Evolutionary conservation across 2,113 vertebrate species (phyloP).

Genomic region (Tyrannus savana): DNA sequence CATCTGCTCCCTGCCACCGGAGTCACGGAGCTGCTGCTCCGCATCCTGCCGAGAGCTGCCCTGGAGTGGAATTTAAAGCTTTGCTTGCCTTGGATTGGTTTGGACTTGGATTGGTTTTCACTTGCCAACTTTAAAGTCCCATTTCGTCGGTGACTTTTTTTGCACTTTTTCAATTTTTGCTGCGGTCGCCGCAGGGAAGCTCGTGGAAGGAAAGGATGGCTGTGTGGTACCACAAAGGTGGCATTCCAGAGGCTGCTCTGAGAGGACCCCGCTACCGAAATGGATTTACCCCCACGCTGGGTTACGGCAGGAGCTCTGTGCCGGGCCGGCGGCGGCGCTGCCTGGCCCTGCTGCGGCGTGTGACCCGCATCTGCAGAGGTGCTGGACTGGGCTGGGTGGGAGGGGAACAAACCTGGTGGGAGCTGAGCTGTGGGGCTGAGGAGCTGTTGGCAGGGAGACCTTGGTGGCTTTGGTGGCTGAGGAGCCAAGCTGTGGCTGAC

Average conservation of each 20-base stretch:
- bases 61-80: neutral
- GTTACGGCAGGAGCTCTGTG: neutral
- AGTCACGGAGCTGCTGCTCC: neutral
- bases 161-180: neutral
- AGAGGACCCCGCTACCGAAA: neutral
- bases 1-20: fast-evolving
- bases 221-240: neutral
- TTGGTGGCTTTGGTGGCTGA: fast-evolving
- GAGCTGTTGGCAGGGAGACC: no score
- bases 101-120: fast-evolving
- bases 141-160: neutral
- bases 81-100: neutral
- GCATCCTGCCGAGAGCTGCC: fast-evolving
- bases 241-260: neutral
- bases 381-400: neutral
- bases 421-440: neutral
- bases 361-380: neutral
- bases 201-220: neutral
- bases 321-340: neutral
- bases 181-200: neutral
- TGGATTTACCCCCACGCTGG: neutral
- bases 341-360: neutral
- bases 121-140: neutral
- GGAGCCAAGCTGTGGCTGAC: neutral
- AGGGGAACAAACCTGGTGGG: no score